phyloP scores from a whole-genome alignment of 1,140 invertebrate genomes.

The Anoplophora glabripennis region DNA sequence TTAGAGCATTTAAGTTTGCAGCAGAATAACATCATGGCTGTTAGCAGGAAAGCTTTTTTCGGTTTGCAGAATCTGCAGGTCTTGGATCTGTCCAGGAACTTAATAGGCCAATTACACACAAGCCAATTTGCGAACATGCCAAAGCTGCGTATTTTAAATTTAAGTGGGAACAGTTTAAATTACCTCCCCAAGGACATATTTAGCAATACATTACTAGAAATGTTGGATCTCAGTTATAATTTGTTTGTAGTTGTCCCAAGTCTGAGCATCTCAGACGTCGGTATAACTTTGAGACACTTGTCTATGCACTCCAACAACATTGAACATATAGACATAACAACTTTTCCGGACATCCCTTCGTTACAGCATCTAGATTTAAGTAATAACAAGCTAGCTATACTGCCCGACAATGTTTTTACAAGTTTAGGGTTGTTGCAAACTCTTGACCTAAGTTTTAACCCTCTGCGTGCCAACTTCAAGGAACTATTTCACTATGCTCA shows the following conservation, averaged over 20 bases:
- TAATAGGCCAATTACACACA: constrained; percentile 71
- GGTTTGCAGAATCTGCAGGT: constrained; percentile 71
- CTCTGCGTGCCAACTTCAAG: constrained; percentile 81
- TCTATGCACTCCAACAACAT: constrained; percentile 78
- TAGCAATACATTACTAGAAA: constrained; percentile 74
- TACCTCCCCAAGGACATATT: constrained; percentile 77
- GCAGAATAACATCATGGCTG: constrained; percentile 69
- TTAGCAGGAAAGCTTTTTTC: constrained; percentile 72
- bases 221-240: constrained; percentile 76
- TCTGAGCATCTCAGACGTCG: constrained; percentile 68
- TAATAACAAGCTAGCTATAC: constrained; percentile 75
- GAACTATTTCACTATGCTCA: constrained; percentile 87
- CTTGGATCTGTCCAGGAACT: constrained; percentile 76
- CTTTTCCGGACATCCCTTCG: constrained; percentile 78
- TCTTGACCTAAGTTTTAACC: constrained; percentile 78
- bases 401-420: constrained; percentile 86
- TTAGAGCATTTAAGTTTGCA: constrained; percentile 73
- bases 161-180: constrained; percentile 73
- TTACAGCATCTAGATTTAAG: constrained; percentile 76
- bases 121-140: constrained; percentile 78
- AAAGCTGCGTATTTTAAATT: constrained; percentile 71
- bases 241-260: constrained; percentile 73
- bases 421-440: constrained; percentile 73
- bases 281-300: constrained; percentile 70
- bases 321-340: constrained; percentile 83